Evolutionary conservation across 1,140 invertebrate species (phyloP).

Genomic region (Leptopilina clavipes): DNA sequence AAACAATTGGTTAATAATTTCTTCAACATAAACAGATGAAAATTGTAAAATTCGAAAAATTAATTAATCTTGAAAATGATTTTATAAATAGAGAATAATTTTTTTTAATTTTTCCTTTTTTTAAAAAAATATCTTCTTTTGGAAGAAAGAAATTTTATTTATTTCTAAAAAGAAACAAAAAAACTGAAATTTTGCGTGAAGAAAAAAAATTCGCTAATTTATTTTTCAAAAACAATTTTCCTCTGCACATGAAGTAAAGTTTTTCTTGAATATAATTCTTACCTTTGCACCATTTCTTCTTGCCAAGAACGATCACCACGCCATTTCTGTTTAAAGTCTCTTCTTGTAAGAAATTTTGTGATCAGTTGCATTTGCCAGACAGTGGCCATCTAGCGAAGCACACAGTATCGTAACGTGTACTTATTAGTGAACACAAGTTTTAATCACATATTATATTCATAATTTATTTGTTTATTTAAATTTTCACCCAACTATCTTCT

Average conservation of each 20-base stretch:
- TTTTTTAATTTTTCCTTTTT: too few relatives aligned
- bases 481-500: background rate
- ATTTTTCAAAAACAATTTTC: too few relatives aligned
- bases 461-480: conserved; percentile 42
- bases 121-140: too few relatives aligned
- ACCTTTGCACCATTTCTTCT: conserved; percentile 62
- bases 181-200: background rate
- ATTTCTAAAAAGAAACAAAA: too few relatives aligned
- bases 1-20: too few relatives aligned
- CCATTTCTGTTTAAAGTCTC: conserved; percentile 56
- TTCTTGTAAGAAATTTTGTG: conserved; percentile 53
- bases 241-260: conserved; percentile 26
- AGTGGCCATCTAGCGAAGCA: conserved; percentile 55
- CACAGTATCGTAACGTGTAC: conserved; percentile 48
- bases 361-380: conserved; percentile 62
- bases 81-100: too few relatives aligned
- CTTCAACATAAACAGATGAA: too few relatives aligned
- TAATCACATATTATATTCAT: conserved; percentile 38
- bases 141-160: too few relatives aligned
- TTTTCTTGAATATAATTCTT: conserved; percentile 57
- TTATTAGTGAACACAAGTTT: conserved; percentile 28
- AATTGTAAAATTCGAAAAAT: too few relatives aligned
- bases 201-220: background rate
- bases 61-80: too few relatives aligned
- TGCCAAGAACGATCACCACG: conserved; percentile 69